A percentile compares a stretch with the other conserved stretches of the same genome.
Conservation (phyloP, 2,797 vertebrate genomes). For the Lemur catta region DNA sequence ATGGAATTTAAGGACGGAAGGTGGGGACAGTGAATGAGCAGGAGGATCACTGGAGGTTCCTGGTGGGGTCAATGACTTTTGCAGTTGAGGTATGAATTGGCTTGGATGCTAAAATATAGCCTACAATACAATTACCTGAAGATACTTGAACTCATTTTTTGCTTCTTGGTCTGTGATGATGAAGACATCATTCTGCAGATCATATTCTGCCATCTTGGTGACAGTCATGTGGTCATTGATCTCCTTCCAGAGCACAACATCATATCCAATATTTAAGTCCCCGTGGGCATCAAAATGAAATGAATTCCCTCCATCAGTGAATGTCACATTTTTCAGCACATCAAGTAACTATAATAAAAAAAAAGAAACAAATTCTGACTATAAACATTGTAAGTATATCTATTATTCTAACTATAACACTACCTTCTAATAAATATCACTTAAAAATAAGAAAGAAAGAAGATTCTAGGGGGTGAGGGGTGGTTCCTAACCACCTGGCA, state of each 20-base stretch:
- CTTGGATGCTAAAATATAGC: not conserved
- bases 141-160: constrained; percentile 78
- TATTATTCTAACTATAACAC: not conserved
- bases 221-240: constrained; percentile 76
- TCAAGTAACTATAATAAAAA: constrained; percentile 84
- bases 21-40: not conserved
- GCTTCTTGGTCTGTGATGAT: constrained; percentile 77
- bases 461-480: not conserved
- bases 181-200: constrained; percentile 83
- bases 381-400: not conserved
- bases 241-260: constrained; percentile 89
- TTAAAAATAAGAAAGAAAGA: not conserved
- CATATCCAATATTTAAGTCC: constrained; percentile 89
- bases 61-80: not conserved
- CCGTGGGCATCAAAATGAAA: constrained; percentile 88
- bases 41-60: not conserved
- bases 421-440: not conserved
- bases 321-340: constrained; percentile 81
- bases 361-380: constrained; percentile 10
- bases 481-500: not conserved
- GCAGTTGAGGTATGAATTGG: not conserved
- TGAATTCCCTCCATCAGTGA: constrained; percentile 78
- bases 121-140: constrained; percentile 84
- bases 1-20: not conserved
- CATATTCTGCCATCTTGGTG: constrained; percentile 86